Base-by-base conservation (phyloP, 2,797 vertebrate genomes). In the Triplophysa yarkandensis region DNA sequence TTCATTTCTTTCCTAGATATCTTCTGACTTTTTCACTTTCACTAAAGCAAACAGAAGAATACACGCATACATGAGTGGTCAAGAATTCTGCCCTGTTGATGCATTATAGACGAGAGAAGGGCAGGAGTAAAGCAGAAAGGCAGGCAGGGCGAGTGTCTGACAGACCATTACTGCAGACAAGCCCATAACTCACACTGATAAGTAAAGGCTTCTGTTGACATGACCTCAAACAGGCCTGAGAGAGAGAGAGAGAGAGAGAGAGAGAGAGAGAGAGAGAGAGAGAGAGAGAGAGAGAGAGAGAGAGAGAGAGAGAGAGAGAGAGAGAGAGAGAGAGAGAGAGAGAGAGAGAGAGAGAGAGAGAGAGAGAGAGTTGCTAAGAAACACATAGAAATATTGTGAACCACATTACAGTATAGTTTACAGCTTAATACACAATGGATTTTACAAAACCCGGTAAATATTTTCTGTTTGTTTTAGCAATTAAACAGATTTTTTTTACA, bases 131-230 rank as follows among this genome's bases (percentile, higher is more conserved):
- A 62, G 57, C 54, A 75, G 71, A 81, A 76, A 78, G 68, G 57
- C 48, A 50, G 64, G 71, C 60, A 78, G 71, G 44, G 66, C 72
- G 39, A 77, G 79, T 0, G 87, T 84, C 80, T 0, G 88, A 92
- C 89, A 90, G 90, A 82, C 77, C 81, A 81, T 84, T 86, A 85
- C 89, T 82, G 86, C 75, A 85, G 89, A 92, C 86, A 85, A 77
- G 71, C 86, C 82, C 86, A 88, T 87, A 82, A 86, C 85, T 86
- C 86, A 86, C 0, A 7, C 14, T 85, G 88, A 92, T 91, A 92
- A 89, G 17, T 0, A 52, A 0, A 46, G 78, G 68, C 71, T 82
- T 79, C 77, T 78, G 78, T 54, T 80, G 80, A 84, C 82, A 77
- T 36, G 62, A 75, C 70, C 50, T 81, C 74, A 79, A 63, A 36